These are phyloP conservation scores for Aromia moschata DNA, from an alignment of 2,888 invertebrate genomes.

Conservation along the genomic window DNA sequence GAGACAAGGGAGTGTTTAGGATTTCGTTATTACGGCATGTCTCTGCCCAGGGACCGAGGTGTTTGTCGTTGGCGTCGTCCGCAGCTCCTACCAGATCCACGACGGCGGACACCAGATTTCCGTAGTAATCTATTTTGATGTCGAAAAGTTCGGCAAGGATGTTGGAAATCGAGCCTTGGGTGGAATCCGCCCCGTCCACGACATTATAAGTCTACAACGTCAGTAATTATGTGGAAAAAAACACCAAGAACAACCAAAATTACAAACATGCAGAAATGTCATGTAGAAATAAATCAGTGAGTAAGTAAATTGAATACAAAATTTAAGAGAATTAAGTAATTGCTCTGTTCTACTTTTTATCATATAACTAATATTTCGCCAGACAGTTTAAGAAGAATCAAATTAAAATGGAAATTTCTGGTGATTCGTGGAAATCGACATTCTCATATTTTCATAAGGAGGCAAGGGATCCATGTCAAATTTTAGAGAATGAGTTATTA, in stretches of 20 bases:
- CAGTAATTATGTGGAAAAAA: not conserved
- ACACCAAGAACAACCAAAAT: not conserved
- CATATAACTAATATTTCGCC: too few species aligned
- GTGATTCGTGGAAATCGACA: too few species aligned
- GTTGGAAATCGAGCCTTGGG: constrained; percentile 85
- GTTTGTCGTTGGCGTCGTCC: constrained; percentile 93
- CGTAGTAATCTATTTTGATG: constrained; percentile 89
- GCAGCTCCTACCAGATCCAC: constrained; percentile 84
- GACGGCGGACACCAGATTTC: constrained; percentile 80
- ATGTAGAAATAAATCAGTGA: too few species aligned
- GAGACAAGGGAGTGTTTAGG: constrained; percentile 86
- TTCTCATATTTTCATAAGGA: too few species aligned
- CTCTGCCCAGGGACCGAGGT: constrained; percentile 91
- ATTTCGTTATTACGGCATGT: constrained; percentile 80
- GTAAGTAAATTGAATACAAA: too few species aligned
- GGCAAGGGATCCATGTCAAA: too few species aligned
- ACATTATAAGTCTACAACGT: constrained; percentile 76
- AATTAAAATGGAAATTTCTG: too few species aligned
- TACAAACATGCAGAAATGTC: too few species aligned
- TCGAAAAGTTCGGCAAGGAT: constrained; percentile 84
- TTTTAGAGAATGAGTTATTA: too few species aligned
- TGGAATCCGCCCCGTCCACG: constrained; percentile 83
- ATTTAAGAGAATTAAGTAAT: too few species aligned
- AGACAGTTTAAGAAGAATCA: too few species aligned
- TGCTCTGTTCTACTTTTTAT: too few species aligned